Evolutionary conservation across 2,797 vertebrate species (phyloP).

Genomic region (Platyrinchus mystaceus): DNA sequence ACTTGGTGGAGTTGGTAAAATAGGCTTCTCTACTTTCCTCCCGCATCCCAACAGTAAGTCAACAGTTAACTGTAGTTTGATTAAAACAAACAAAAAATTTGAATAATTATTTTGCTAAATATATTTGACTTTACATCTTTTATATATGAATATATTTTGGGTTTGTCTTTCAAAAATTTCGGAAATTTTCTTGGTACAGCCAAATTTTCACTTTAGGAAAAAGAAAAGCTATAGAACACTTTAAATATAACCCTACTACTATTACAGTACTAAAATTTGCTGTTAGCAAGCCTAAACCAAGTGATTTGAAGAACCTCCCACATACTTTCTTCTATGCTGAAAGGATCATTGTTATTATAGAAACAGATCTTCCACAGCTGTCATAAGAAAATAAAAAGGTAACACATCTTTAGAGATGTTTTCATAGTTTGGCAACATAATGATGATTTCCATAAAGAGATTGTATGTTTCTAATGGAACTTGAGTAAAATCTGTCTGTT

Average conservation of each 20-base stretch:
- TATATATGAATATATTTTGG: neutral
- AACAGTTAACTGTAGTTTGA: neutral
- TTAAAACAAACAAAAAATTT: neutral
- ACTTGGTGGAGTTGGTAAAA: neutral
- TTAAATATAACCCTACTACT: neutral
- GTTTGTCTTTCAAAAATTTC: neutral
- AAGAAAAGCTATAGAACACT: neutral
- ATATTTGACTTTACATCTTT: neutral
- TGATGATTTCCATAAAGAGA: neutral
- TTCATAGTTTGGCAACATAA: neutral
- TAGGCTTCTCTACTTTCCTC: neutral
- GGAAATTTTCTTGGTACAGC: neutral
- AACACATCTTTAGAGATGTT: neutral
- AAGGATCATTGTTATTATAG: neutral
- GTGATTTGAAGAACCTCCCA: neutral
- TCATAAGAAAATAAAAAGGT: neutral
- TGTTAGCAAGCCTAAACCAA: neutral
- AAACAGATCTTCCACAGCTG: neutral
- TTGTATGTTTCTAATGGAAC: neutral
- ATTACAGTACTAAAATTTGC: neutral
- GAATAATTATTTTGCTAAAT: neutral
- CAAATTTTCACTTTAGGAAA: neutral
- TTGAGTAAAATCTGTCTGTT: neutral
- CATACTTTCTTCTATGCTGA: rapidly evolving
- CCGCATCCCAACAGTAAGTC: neutral